Base-by-base conservation (phyloP, 2,888 invertebrate genomes). In the Drosophila kambysellisi region DNA sequence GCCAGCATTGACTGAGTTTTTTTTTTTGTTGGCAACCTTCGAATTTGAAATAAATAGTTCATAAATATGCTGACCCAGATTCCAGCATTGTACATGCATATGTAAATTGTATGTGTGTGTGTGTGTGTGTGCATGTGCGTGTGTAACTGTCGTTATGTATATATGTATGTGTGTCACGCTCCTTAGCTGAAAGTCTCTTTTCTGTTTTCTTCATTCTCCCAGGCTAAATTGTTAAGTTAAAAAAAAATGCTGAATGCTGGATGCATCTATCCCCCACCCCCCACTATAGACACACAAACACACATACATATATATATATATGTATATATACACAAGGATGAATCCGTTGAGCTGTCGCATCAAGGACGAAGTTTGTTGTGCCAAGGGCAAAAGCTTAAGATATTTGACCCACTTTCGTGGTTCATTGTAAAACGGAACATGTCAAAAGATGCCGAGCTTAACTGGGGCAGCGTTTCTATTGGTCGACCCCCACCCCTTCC, bases 301-400 rank as follows among this genome's bases (percentile, higher is more conserved):
- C 17, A 7, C 17, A 25, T 0, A 25, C 0, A 25, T 20, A 11
- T 15, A 48, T 15, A 4, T 17, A 48, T 48, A 48, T 25, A 25
- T 25, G 4, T 48, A 2, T 8, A 29, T 48, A 29, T 17, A 50
- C 17, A 50, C 11, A n/a, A 30, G 17, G 29, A 30, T 50, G 29
- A 58, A 54, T 64, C 33, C 53, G 41, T 32, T 50, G 53, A 39
- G 53, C 41, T 41, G 69, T 53, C 53, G 43, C 60, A 62, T 79
- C 84, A 82, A 82, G 82, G 82, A 82, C 82, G 43, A 79, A 79
- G 74, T 52, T 64, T 29, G 61, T 58, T 53, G 64, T 76, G 83
- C 81, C 78, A 78, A 78, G 78, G 78, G 78, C 78, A 82, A 64
- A 68, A 60, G 57, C 53, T 51, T 20, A 12, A 53, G 54, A 69